Base-by-base conservation (phyloP, 2,113 vertebrate species). In the Callipepla californica region DNA sequence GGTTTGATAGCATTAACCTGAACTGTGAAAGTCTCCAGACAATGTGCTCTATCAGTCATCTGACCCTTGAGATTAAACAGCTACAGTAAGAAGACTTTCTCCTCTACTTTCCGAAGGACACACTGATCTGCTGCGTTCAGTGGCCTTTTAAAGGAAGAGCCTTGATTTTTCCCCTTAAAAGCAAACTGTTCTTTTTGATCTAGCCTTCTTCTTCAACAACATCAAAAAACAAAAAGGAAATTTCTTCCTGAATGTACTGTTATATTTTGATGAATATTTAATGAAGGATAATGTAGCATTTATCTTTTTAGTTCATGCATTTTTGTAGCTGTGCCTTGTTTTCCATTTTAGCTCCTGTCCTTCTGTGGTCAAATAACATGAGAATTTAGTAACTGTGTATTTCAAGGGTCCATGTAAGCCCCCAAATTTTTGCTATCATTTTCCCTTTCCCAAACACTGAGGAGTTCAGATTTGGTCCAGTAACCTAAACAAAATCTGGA, bases 21-120 rank as follows among this genome's bases (percentile, higher is more conserved):
- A 98, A 97, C 97, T 97, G 96, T 93, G 96, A 97, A 98, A 97
- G 95, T 98, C 98, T 98, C 96, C 96, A 97, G 98, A 98, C 98
- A 98, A 98, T 98, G 98, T 93, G 89, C 95, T 96, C 87, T 98
- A 98, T 99, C 98, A 98, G 98, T 98, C 98, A 98, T 98, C 97
- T 98, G 97, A 98, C 98, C 97, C 98, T 97, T 97, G 97, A 97
- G 97, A 97, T 97, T 96, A 97, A 98, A 97, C 96, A 97, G 97
- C 68, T 90, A 65, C 92, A 95, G 84, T 51, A 92, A 81, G 32
- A 92, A 81, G 73, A 95, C 90, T 98, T 96, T 97, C 91, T 96
- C 94, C 83, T 94, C 68, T 93, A 66, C 57, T 85, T 95, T 91
- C 90, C 68, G 87, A 80, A 96, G 75, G 87, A 83, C 62, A 86